Percentiles rank a stretch among this genome's conserved stretches.
Conservation (phyloP, 2,888 invertebrate species). For the Drosophila atroscutellata region DNA sequence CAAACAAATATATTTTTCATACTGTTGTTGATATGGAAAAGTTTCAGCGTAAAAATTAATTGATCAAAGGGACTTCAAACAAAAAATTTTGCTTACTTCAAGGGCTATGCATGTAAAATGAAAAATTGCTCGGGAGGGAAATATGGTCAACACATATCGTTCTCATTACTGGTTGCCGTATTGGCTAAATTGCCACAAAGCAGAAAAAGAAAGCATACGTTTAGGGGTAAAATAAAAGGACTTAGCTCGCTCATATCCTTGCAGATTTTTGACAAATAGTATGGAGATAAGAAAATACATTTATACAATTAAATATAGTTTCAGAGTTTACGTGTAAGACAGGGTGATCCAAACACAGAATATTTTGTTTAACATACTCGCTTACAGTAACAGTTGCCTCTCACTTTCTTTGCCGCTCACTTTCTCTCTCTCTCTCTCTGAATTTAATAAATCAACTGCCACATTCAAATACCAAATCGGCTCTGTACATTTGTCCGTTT, state of each 20-base stretch:
- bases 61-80: neutral
- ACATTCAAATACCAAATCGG: slow-evolving; percentile 56
- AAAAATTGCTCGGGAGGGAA: neutral
- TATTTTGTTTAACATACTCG: neutral
- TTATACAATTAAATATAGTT: neutral
- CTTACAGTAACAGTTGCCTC: neutral
- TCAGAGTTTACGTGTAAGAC: neutral
- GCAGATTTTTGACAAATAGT: neutral
- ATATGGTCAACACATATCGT: neutral
- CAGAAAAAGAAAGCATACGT: neutral
- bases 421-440: slow-evolving; percentile 4
- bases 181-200: neutral
- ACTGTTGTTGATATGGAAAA: neutral
- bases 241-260: neutral
- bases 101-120: neutral
- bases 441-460: slow-evolving; percentile 67
- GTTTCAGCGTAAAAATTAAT: neutral
- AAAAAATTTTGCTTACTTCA: neutral
- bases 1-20: neutral
- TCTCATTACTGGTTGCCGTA: neutral
- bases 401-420: neutral
- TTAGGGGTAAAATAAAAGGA: neutral
- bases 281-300: neutral
- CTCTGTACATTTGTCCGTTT: slow-evolving; percentile 16
- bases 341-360: neutral